Percentiles rank a stretch among this genome's conserved stretches.
These are phyloP conservation scores for Haliclona indistincta DNA, from an alignment of 37 sponge, comb jelly and placozoan genomes.

Conservation along the genomic window DNA sequence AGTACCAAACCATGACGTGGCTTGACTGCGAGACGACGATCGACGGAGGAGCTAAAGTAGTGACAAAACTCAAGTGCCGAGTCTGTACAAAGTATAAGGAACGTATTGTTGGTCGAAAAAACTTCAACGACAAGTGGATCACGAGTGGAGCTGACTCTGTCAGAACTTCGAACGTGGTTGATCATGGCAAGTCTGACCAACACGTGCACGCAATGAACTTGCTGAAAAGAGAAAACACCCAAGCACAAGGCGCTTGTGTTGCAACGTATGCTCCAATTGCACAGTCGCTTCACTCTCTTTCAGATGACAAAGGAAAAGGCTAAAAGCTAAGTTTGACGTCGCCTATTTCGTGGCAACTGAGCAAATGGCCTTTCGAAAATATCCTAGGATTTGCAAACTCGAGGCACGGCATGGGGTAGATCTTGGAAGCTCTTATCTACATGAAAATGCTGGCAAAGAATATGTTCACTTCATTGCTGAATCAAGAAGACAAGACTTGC, in stretches of 20 bases:
- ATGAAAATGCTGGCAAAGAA: constrained; percentile 30
- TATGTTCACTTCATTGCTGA: constrained; percentile 48
- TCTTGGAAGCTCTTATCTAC: constrained; percentile 16
- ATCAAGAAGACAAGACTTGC: constrained; percentile 9
- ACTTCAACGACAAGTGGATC: constrained; percentile 11
- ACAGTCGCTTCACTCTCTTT: neutral
- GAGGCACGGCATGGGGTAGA: constrained; percentile 44
- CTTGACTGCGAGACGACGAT: no score
- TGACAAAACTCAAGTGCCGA: constrained; percentile 44
- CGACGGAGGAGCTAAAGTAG: no score
- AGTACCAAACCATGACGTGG: no score
- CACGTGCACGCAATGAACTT: constrained; percentile 14
- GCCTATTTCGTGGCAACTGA: constrained; percentile 36
- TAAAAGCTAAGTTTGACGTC: constrained; percentile 21
- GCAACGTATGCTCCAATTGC: constrained; percentile 12
- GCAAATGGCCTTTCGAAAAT: constrained; percentile 16
- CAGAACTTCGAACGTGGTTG: neutral
- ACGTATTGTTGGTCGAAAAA: neutral
- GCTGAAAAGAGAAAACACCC: neutral
- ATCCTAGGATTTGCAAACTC: constrained; percentile 26
- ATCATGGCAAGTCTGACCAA: constrained; percentile 4
- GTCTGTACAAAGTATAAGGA: constrained; percentile 34
- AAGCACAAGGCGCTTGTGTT: constrained; percentile 7
- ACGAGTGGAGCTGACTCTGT: constrained; percentile 2
- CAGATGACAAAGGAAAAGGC: constrained; percentile 12